Conservation (phyloP, 2,888 invertebrate species). For the Auanema freiburgensis region DNA sequence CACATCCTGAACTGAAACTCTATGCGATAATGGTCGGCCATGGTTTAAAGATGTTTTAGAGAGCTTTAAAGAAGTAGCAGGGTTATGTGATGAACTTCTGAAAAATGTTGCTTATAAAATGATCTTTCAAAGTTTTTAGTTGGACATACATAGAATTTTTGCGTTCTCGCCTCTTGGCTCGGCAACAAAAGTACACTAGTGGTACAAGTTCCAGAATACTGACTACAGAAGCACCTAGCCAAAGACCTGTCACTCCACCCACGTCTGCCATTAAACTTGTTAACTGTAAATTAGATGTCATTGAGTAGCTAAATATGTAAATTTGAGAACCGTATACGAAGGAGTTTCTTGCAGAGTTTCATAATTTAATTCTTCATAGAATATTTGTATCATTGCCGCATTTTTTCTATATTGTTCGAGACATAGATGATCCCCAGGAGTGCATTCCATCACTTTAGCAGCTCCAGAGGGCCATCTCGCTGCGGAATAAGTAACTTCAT, state of each 20-base stretch:
- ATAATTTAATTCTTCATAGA: slow-evolving; percentile 64
- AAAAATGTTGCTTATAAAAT: neutral
- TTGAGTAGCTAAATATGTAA: neutral
- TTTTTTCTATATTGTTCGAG: slow-evolving; percentile 63
- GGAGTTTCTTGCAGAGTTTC: slow-evolving; percentile 61
- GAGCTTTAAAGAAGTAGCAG: slow-evolving; percentile 23
- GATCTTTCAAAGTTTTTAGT: neutral
- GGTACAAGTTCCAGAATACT: slow-evolving; percentile 57
- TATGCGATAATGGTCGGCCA: slow-evolving; percentile 21
- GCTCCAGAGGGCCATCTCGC: slow-evolving; percentile 64
- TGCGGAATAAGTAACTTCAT: slow-evolving; percentile 64
- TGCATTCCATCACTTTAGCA: slow-evolving; percentile 62
- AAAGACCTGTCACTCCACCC: slow-evolving; percentile 61
- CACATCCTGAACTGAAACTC: slow-evolving; percentile 36
- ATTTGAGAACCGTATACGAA: slow-evolving; percentile 58
- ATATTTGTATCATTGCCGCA: slow-evolving; percentile 64
- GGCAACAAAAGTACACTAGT: slow-evolving; percentile 41
- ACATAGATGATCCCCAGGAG: slow-evolving; percentile 57
- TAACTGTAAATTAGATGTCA: slow-evolving; percentile 26
- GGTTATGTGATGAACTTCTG: neutral
- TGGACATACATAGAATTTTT: slow-evolving; percentile 24
- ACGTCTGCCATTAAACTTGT: slow-evolving; percentile 59
- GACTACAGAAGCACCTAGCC: slow-evolving; percentile 63
- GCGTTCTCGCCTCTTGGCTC: slow-evolving; percentile 44
- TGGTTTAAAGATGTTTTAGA: slow-evolving; percentile 32